These are phyloP conservation scores for human (Homo sapiens) DNA, from an alignment of 2,113 vertebrate genomes.

Conservation along the genomic window GRCh38 chr2:235339001-235339500, in stretches of 20 bases:
- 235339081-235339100: not conserved
- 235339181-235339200: not conserved
- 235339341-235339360: not conserved
- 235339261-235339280: not conserved
- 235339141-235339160: rapidly evolving
- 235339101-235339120: not conserved
- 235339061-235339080: rapidly evolving
- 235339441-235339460: not conserved
- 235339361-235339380: not conserved
- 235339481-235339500: not conserved
- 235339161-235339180: too few relatives aligned
- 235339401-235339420: not conserved
- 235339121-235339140: rapidly evolving
- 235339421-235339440: not conserved
- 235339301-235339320: too few relatives aligned
- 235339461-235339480: not conserved
- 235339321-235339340: not conserved
- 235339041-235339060: too few relatives aligned
- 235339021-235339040: too few relatives aligned
- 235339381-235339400: not conserved
- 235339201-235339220: too few relatives aligned
- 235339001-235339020: not conserved
- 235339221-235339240: not conserved
- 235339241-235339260: not conserved
- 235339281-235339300: not conserved